Evolutionary conservation across 1,140 invertebrate species (phyloP), one percentile per base, ranked within the genome.

Genomic region (Drosophila punjabiensis): DNA sequence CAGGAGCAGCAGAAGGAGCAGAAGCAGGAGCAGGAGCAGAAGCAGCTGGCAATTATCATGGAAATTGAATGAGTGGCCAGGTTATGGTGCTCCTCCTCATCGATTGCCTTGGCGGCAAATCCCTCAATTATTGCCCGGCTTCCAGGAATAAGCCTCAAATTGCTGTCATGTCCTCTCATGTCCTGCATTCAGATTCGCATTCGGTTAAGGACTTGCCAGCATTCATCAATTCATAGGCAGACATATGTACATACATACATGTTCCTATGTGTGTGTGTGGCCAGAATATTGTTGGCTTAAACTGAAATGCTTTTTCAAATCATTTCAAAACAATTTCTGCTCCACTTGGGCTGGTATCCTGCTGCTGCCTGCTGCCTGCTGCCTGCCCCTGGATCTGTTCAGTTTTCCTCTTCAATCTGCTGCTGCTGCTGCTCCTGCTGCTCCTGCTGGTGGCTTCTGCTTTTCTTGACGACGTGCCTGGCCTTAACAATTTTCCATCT

Each of bases 311-410:
- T 75, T 75, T 64, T 79, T 81, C 55, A 60, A 69, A 76, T 81
- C 53, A 81, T 68, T 81, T 80, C 55, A 65, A 68, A 81, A 76
- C 74, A 76, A 66, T 76, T 76, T 76, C 47, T 30, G 43, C 28
- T 28, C n/a, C 41, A 43, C 41, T 18, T 43, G 41, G 41, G n/a
- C 5, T n/a, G 8, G 8, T 3, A 41, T 41, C 8, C 41, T 41
- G 43, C 18, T 33, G 35, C 64, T 47, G n/a, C n/a, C n/a, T n/a
- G n/a, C n/a, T n/a, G n/a, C n/a, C n/a, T n/a, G n/a, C n/a, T n/a
- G n/a, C 1, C 24, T 18, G 53, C 37, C 43, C 10, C 56, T 58
- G 33, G 16, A 11, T 20, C 18, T 20, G 43, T 20, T 47, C 45
- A 24, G 20, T 18, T 47, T 47, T 50, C 14, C 50, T n/a, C 50